phyloP scores from a whole-genome alignment of 2,113 vertebrate genomes.

The Empidonax alnorum region DNA sequence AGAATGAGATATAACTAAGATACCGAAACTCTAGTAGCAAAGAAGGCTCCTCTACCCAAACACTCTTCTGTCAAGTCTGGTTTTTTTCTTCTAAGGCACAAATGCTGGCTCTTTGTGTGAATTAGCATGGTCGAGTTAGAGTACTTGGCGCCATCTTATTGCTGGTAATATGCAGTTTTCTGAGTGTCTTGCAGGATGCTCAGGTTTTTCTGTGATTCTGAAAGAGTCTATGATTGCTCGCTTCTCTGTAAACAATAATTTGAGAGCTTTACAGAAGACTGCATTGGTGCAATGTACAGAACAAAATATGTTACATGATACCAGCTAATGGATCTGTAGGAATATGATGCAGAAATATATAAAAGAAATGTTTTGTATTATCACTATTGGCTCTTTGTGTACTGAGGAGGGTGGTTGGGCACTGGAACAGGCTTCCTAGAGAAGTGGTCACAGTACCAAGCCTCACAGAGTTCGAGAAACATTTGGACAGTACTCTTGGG shows the following conservation, averaged over 20 bases:
- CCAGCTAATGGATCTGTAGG: neutral
- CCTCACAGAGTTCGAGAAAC: neutral
- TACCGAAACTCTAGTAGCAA: neutral
- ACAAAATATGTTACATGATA: neutral
- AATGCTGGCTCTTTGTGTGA: neutral
- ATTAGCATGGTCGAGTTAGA: neutral
- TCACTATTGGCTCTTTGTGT: neutral
- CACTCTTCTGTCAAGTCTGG: neutral
- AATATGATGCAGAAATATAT: neutral
- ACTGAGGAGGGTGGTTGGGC: neutral
- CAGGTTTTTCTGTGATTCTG: neutral
- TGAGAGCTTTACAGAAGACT: neutral
- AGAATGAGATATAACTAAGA: constrained; percentile 35
- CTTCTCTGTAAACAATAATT: neutral
- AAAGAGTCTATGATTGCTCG: neutral
- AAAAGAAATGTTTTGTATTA: neutral
- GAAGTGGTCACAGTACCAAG: neutral
- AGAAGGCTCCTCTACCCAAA: neutral
- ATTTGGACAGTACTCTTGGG: neutral
- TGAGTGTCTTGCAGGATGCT: neutral
- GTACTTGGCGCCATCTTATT: neutral
- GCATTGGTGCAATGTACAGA: neutral
- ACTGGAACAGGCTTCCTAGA: neutral
- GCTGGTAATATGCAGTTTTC: neutral
- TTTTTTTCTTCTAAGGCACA: neutral